Evolutionary conservation across 1,140 invertebrate genomes (phyloP).

Genomic region (Nixonia krombeini): DNA sequence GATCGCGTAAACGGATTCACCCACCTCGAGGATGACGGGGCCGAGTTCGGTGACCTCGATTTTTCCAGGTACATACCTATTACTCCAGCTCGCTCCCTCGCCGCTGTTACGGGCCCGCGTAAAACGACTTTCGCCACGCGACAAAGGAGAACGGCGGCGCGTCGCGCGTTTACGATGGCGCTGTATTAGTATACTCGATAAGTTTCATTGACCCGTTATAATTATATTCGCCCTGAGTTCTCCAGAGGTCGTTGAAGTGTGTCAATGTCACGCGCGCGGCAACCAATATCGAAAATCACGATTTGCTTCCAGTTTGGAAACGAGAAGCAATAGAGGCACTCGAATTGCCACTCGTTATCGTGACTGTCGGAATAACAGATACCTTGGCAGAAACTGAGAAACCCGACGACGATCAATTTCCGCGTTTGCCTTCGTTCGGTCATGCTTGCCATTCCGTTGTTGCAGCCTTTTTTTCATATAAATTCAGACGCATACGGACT

Average conservation of each 20-base stretch:
- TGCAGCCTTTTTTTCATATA: no score
- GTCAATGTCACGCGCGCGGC: constrained; percentile 44
- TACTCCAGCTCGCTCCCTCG: constrained; percentile 14
- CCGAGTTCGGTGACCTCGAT: constrained; percentile 60
- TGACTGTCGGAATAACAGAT: no score
- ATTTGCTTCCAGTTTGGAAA: constrained; percentile 31
- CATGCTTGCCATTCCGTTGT: no score
- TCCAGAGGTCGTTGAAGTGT: constrained; percentile 39
- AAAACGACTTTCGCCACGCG: constrained; percentile 51
- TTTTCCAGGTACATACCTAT: constrained; percentile 62
- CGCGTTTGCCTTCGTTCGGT: no score
- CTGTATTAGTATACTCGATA: constrained; percentile 44
- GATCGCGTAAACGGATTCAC: constrained; percentile 55
- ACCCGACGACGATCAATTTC: no score
- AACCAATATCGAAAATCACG: constrained; percentile 27
- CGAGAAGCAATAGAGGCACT: no score
- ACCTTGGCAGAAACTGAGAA: no score
- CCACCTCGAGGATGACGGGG: constrained; percentile 44
- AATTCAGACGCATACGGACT: no score
- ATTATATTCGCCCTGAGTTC: constrained; percentile 42
- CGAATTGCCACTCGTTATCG: no score
- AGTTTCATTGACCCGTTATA: constrained; percentile 49
- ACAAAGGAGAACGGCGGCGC: constrained; percentile 52
- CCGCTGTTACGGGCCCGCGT: constrained; percentile 27
- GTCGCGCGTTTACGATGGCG: constrained; percentile 27